Percentiles rank a stretch among this genome's conserved stretches.
Conservation (phyloP, 1,140 invertebrate species). For the Dolichoris vasculosae region DNA sequence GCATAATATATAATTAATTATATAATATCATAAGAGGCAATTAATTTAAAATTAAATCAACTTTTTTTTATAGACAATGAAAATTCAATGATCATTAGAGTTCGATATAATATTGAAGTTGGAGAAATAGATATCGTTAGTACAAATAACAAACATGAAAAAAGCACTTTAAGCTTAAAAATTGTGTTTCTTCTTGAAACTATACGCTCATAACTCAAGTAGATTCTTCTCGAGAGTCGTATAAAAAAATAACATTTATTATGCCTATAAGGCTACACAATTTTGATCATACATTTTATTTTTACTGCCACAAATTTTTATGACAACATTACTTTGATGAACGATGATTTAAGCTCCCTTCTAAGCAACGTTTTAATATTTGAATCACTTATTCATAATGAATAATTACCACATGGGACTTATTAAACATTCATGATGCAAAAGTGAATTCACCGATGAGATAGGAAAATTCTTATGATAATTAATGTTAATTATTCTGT, state of each 20-base stretch:
- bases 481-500: slow-evolving; percentile 3
- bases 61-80: too few relatives aligned
- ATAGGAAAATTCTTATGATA: not conserved
- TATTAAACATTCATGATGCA: not conserved
- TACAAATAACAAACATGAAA: too few relatives aligned
- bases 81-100: too few relatives aligned
- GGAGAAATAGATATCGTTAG: too few relatives aligned
- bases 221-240: too few relatives aligned
- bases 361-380: not conserved
- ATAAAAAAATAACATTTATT: not conserved
- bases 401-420: not conserved
- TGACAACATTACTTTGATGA: not conserved
- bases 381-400: not conserved
- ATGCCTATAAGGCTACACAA: not conserved
- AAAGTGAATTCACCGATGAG: not conserved
- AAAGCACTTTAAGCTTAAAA: too few relatives aligned
- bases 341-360: not conserved
- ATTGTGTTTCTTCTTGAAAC: too few relatives aligned
- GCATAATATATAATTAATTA: too few relatives aligned
- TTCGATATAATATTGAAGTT: too few relatives aligned
- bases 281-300: not conserved
- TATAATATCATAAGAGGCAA: too few relatives aligned
- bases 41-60: too few relatives aligned
- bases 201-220: too few relatives aligned
- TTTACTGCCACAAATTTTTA: not conserved